Conservation (phyloP, 2,888 invertebrate genomes). For the Thereva nobilitata region DNA sequence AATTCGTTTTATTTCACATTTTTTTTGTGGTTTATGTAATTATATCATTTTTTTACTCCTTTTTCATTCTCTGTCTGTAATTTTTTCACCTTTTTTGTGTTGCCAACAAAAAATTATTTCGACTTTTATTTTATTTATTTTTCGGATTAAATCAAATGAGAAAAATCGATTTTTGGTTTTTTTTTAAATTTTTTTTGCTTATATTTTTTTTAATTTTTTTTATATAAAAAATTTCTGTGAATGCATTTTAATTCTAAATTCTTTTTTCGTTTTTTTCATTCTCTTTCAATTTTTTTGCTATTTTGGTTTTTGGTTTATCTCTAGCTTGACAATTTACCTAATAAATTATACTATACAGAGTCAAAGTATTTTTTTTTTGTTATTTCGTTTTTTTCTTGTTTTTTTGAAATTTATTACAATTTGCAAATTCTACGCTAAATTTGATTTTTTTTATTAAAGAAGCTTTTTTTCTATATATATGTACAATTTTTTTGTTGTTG, state of each 20-base stretch:
- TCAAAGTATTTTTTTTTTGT: slow-evolving; percentile 24
- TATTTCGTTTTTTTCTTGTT: background rate
- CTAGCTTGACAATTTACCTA: slow-evolving; percentile 13
- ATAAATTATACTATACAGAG: slow-evolving; percentile 19
- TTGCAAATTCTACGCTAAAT: slow-evolving; percentile 22
- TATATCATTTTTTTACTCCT: no score
- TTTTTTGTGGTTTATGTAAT: no score
- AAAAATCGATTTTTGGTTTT: slow-evolving; percentile 35
- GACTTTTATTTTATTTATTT: no score
- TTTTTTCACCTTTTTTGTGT: no score
- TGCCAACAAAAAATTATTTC: no score
- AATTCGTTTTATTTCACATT: no score
- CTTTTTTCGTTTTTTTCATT: slow-evolving; percentile 5
- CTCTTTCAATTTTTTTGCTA: no score
- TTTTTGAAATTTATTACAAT: slow-evolving; percentile 2
- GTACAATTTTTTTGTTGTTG: no score
- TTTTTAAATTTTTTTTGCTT: slow-evolving; percentile 30
- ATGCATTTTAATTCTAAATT: slow-evolving; percentile 34
- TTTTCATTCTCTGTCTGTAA: no score
- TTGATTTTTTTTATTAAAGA: slow-evolving; percentile 23
- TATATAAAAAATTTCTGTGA: slow-evolving; percentile 29
- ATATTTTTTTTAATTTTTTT: slow-evolving; percentile 39
- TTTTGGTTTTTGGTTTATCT: background rate
- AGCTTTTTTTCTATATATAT: background rate
- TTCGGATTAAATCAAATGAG: background rate